phyloP scores from a whole-genome alignment of 2,797 vertebrate genomes.

The Pempheris klunzingeri region DNA sequence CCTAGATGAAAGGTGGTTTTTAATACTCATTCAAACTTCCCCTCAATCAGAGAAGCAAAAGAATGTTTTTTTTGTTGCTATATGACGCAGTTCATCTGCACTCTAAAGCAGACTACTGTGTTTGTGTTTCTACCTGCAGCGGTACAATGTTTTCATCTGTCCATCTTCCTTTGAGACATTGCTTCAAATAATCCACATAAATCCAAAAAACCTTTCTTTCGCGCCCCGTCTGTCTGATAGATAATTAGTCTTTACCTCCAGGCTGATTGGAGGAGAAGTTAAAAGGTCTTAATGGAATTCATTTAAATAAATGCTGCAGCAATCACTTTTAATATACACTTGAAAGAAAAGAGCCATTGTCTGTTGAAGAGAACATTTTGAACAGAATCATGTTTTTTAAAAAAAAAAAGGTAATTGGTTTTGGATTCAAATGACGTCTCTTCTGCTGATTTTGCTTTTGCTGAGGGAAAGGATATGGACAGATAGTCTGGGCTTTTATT shows the following conservation, averaged over 20 bases:
- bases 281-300: constrained; percentile 2
- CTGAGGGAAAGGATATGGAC: neutral
- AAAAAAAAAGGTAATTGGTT: neutral
- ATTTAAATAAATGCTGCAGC: neutral
- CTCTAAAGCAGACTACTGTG: constrained; percentile 4
- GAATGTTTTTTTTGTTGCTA: too few relatives aligned
- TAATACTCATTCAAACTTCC: too few relatives aligned
- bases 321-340: constrained; percentile 2
- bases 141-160: neutral
- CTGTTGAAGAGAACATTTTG: neutral
- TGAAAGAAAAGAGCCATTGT: constrained; percentile 14
- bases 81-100: neutral
- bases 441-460: constrained; percentile 11
- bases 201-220: neutral
- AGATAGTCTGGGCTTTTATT: constrained; percentile 7
- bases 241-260: neutral
- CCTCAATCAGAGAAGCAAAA: too few relatives aligned
- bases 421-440: constrained; percentile 4
- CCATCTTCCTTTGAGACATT: neutral
- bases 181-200: neutral
- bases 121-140: neutral
- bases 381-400: neutral
- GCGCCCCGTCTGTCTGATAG: neutral
- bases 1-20: too few relatives aligned
- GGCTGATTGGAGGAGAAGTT: constrained; percentile 1